Conservation (phyloP, 2,113 vertebrate species). For the Ictidomys tridecemlineatus region DNA sequence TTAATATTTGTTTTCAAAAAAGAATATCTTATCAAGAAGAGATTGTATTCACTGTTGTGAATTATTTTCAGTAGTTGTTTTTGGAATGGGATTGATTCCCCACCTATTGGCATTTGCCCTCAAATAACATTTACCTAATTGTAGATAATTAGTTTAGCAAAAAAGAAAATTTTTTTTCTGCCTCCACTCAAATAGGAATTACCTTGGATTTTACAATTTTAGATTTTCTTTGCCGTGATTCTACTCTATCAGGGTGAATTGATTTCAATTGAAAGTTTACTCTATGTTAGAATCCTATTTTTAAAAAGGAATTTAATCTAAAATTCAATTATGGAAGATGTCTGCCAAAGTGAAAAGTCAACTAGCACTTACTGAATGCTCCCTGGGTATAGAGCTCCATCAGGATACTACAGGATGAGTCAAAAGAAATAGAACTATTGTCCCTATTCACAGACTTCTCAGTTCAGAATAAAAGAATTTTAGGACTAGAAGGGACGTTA, state of each 20-base stretch:
- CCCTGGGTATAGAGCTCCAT: not conserved
- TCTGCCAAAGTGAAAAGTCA: constrained; percentile 73
- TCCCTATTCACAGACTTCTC: constrained; percentile 24
- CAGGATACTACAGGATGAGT: not conserved
- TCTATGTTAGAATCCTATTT: constrained; percentile 56
- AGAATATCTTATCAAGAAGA: constrained; percentile 1
- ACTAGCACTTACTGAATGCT: constrained; percentile 29
- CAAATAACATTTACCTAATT: constrained; percentile 65
- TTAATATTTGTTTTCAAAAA: constrained; percentile 63
- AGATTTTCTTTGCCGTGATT: constrained; percentile 51
- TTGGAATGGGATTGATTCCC: constrained; percentile 9
- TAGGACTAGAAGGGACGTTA: not conserved
- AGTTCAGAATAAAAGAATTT: constrained; percentile 50
- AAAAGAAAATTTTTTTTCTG: constrained; percentile 19
- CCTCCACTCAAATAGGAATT: constrained; percentile 59
- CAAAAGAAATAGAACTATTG: constrained; percentile 38
- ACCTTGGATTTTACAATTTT: constrained; percentile 66
- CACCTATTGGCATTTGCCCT: constrained; percentile 37
- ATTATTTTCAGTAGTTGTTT: constrained; percentile 3
- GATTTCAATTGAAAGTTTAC: constrained; percentile 79
- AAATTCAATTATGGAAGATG: constrained; percentile 80
- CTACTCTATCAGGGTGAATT: constrained; percentile 72
- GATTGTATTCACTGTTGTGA: not conserved
- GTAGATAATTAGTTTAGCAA: constrained; percentile 46
- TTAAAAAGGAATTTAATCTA: constrained; percentile 77